Base-by-base conservation (phyloP, 2,888 invertebrate genomes). In the Troglohyphantes excavatus region DNA sequence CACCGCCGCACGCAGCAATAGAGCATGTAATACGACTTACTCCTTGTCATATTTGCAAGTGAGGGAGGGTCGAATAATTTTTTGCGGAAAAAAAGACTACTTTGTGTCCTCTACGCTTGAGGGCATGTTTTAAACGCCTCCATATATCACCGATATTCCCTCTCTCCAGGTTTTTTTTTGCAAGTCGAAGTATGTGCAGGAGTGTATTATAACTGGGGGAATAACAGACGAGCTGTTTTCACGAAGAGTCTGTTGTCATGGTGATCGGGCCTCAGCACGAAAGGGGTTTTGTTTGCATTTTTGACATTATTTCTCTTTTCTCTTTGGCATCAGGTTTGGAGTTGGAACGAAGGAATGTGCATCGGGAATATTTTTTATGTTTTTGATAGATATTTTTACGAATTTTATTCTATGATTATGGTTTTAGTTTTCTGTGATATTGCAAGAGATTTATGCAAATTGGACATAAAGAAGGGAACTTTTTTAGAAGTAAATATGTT, bases 171-270 rank as follows among this genome's bases (percentile, higher is more conserved):
- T 61, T 63, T 17, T 29, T 61, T 46, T 29, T 75, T 63, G 53
- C n/a, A 27, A 13, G 53, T 53, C n/a, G 27, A 6, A 2, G 39
- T 53, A 53, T 59, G 81, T 87, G 81, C 81, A 88, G 67, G 87
- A 73, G 82, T 68, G 88, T 82, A 89, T 67, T 39, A 39, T 53
- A 76, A 70, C 68, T 78, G 63, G 68, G 39, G 33, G 67, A 89
- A 68, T 89, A 89, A 89, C 88, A 82, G 88, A 89, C 88, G 88
- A 82, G 88, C 88, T 89, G 88, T 89, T 89, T 89, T 89, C 88
- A 89, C 88, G 88, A 89, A 89, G 82, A 63, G 59, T 29, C 67
- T 46, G 88, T 89, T 59, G 21, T 76, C 63, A 89, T 89, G 82
- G 88, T 59, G 68, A 89, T 68, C 29, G 19, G 76, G n/a, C 39